These are phyloP conservation scores for Trachelus troglodyta DNA, from an alignment of 2,888 invertebrate species.

Conservation along the genomic window DNA sequence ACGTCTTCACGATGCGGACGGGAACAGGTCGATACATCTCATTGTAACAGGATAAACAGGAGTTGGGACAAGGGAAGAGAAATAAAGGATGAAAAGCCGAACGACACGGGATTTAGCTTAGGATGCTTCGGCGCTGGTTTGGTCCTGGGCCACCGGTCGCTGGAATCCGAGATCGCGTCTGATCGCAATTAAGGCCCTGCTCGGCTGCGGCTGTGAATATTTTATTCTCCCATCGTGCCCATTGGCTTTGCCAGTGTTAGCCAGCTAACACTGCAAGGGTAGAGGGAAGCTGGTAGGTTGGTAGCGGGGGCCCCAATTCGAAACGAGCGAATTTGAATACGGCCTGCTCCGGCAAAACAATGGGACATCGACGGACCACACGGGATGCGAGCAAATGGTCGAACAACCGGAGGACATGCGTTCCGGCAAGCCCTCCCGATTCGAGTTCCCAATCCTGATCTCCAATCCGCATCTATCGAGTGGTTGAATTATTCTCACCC, in stretches of 20 bases:
- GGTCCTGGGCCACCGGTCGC: slow-evolving; percentile 56
- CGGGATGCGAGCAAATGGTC: slow-evolving; percentile 67
- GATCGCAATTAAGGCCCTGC: slow-evolving; percentile 65
- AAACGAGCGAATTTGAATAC: slow-evolving; percentile 63
- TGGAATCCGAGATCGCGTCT: slow-evolving; percentile 67
- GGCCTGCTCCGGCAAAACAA: slow-evolving; percentile 55
- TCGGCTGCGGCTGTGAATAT: slow-evolving; percentile 63
- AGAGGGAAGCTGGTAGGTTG: neutral
- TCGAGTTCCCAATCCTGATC: neutral
- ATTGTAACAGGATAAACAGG: slow-evolving; percentile 65
- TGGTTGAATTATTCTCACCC: neutral
- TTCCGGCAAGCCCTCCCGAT: slow-evolving; percentile 51
- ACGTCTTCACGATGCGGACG: slow-evolving; percentile 53
- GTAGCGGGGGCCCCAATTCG: slow-evolving; percentile 55
- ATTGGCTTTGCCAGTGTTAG: slow-evolving; percentile 35
- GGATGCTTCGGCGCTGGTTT: neutral
- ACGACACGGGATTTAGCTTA: slow-evolving; percentile 19
- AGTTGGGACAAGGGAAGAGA: slow-evolving; percentile 55
- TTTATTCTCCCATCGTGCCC: slow-evolving; percentile 51
- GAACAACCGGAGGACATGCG: slow-evolving; percentile 66
- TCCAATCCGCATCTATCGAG: neutral
- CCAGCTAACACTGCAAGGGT: slow-evolving; percentile 18
- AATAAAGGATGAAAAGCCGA: slow-evolving; percentile 25
- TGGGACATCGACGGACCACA: slow-evolving; percentile 66
- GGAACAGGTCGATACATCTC: slow-evolving; percentile 65